These are phyloP conservation scores for Aspiorhynchus laticeps DNA, from an alignment of 2,113 vertebrate genomes.

Conservation along the genomic window DNA sequence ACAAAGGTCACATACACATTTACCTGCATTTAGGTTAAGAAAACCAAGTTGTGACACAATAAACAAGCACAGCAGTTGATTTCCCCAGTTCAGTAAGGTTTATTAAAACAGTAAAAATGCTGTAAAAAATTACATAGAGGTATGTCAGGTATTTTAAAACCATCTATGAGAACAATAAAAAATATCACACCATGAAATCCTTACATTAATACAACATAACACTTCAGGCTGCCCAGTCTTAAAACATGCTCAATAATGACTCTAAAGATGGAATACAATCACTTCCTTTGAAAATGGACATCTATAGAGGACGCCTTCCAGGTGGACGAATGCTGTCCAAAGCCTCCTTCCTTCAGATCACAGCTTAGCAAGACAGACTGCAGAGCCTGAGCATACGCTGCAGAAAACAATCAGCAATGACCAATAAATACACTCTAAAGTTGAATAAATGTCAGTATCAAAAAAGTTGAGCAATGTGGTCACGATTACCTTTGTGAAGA, in stretches of 20 bases:
- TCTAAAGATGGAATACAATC: background rate
- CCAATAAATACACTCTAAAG: background rate
- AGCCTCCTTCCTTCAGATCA: conserved; percentile 59
- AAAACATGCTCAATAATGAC: background rate
- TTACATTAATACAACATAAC: background rate
- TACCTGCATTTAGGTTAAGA: background rate
- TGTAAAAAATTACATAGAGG: background rate
- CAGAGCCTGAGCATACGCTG: conserved; percentile 84
- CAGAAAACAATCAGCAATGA: conserved; percentile 11
- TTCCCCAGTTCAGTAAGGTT: background rate
- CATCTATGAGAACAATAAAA: background rate
- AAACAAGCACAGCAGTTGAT: background rate
- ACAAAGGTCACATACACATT: background rate
- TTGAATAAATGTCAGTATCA: no score
- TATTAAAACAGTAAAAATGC: conserved; percentile 5
- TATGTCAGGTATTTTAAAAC: background rate
- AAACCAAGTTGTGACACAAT: background rate
- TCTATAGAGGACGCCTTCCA: conserved; percentile 45
- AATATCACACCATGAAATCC: background rate
- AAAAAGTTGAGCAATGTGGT: no score
- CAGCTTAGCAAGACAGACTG: conserved; percentile 80
- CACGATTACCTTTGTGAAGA: background rate
- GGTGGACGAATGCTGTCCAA: conserved; percentile 46
- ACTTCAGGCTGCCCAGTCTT: background rate
- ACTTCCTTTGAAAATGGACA: conserved; percentile 52